phyloP scores from a whole-genome alignment of 2,797 vertebrate species.

The Octomys mimax region DNA sequence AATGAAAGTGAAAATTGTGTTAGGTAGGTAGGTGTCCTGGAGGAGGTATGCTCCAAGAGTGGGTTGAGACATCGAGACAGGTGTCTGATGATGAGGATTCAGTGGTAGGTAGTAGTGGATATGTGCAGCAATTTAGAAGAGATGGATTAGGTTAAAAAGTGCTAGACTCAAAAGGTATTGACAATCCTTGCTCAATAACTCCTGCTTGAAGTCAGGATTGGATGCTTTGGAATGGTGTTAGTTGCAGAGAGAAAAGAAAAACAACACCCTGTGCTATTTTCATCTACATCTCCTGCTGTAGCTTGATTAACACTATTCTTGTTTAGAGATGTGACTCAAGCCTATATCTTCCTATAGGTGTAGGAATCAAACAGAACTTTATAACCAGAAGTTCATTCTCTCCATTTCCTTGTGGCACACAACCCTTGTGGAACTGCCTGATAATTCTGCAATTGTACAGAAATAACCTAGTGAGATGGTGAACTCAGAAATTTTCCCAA shows the following conservation, averaged over 20 bases:
- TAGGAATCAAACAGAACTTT: not conserved
- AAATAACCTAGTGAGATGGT: slow-evolving; percentile 24
- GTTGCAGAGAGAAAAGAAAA: not conserved
- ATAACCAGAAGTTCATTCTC: accelerated
- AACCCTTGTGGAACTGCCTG: not conserved
- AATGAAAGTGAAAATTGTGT: not conserved
- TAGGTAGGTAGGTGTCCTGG: not conserved
- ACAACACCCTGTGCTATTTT: not conserved
- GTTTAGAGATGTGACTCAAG: not conserved
- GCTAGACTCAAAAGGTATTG: not conserved
- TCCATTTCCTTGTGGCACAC: not conserved
- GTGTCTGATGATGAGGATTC: not conserved
- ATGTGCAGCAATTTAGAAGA: too few relatives aligned
- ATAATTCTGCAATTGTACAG: not conserved
- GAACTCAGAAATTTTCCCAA: slow-evolving; percentile 27
- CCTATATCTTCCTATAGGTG: not conserved
- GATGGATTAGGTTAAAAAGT: not conserved
- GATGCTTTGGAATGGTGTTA: too few relatives aligned
- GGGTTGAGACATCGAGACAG: not conserved
- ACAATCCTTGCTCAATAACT: not conserved
- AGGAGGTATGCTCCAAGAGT: not conserved
- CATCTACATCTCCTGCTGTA: not conserved
- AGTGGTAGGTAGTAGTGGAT: not conserved
- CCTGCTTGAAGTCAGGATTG: not conserved
- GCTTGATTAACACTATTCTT: not conserved